Base-by-base conservation (phyloP, 2,888 invertebrate species). In the Omphaloscelis lunosa region DNA sequence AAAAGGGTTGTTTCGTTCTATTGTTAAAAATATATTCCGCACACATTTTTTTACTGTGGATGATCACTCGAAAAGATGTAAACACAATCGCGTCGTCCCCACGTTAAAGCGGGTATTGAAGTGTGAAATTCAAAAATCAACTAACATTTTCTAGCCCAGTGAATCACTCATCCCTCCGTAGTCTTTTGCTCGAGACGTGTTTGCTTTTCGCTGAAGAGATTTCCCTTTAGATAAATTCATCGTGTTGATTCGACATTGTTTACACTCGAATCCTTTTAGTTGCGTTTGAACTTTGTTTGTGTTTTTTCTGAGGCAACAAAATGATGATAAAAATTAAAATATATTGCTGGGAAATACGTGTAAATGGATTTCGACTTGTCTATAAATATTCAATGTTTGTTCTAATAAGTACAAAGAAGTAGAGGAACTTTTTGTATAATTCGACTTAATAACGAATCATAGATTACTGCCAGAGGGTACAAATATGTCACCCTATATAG, bases 101-200 rank as follows among this genome's bases (percentile, higher is more conserved):
- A 89, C 92, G 94, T 94, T 93, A 92, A 93, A 91, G 92, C 84
- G 91, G 83, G 92, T 93, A 93, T 90, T 94, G 93, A 92, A 93
- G 94, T 93, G 93, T 95, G 94, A 95, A 96, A 96, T 96, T 95
- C 95, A 96, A 96, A 96, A 96, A 96, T 96, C 96, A 96, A 96
- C 95, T 96, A 95, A 95, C 95, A 95, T 95, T 96, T 95, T 96
- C 96, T 94, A 93, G 92, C 90, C 91, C 96, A 96, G 92, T 96
- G 96, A 95, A 91, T 94, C 93, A 91, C 91, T 94, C 94, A 93
- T 93, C 94, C 93, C 94, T 93, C 92, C 90, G 91, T 92, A 95
- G 94, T 93, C 93, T 94, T 94, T 93, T 92, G 91, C 93, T 91
- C 90, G 89, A 92, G 92, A 93, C 93, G 92, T 95, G 94, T 96